These are phyloP conservation scores for Lasioglossum zephyrum DNA, from an alignment of 2,888 invertebrate species.

Conservation along the genomic window DNA sequence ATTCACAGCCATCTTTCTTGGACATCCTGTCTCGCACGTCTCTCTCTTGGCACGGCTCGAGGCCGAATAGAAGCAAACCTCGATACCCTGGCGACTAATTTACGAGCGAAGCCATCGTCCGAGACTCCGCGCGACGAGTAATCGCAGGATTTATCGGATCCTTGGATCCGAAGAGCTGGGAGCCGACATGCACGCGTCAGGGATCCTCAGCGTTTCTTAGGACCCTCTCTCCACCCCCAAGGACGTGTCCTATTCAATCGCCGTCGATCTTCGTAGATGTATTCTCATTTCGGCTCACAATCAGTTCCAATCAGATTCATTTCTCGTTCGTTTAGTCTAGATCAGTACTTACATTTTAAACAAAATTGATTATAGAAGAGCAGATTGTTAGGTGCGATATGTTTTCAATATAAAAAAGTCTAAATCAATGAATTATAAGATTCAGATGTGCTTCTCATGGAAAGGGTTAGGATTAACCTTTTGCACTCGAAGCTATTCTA, in stretches of 20 bases:
- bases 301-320: not conserved
- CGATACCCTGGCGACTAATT: constrained; percentile 31
- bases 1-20: not conserved
- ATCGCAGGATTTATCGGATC: not conserved
- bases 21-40: not conserved
- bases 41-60: not conserved
- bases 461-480: not conserved
- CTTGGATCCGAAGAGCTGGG: not conserved
- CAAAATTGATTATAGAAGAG: too few relatives aligned
- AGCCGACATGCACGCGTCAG: not conserved
- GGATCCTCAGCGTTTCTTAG: not conserved
- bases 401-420: too few relatives aligned
- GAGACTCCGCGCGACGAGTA: not conserved
- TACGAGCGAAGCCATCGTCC: not conserved
- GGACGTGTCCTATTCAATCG: not conserved
- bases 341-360: too few relatives aligned
- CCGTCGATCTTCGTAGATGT: not conserved
- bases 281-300: not conserved
- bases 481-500: too few relatives aligned
- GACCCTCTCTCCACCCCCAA: not conserved
- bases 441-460: too few relatives aligned
- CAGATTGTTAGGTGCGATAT: too few relatives aligned
- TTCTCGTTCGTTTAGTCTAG: not conserved
- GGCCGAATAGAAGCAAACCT: not conserved
- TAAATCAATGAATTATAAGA: too few relatives aligned